phyloP scores from a whole-genome alignment of 1,140 invertebrate genomes.

The Oncopeltus fasciatus region DNA sequence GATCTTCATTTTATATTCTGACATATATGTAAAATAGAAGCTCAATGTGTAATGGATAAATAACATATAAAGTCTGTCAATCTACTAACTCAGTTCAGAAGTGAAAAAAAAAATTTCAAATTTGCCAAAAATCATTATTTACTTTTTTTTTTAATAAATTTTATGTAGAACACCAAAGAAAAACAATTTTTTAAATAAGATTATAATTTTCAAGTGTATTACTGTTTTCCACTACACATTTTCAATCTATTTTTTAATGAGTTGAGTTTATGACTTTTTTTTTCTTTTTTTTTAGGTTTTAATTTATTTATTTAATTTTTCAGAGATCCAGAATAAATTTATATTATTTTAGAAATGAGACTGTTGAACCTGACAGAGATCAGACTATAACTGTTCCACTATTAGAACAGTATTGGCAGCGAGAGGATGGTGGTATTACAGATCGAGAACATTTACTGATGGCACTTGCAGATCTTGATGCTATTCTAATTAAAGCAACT shows the following conservation, averaged over 20 bases:
- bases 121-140: too few relatives aligned
- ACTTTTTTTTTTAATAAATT: too few relatives aligned
- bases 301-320: conserved; percentile 23
- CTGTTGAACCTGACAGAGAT: conserved; percentile 39
- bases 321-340: conserved; percentile 59
- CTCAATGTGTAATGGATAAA: too few relatives aligned
- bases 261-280: background rate
- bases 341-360: conserved; percentile 34
- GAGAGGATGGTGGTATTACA: conserved; percentile 62
- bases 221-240: too few relatives aligned
- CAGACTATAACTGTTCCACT: conserved; percentile 55
- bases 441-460: conserved; percentile 82
- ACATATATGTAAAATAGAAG: too few relatives aligned
- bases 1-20: background rate
- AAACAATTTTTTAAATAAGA: too few relatives aligned
- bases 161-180: too few relatives aligned
- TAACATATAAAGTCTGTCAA: too few relatives aligned
- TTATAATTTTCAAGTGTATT: too few relatives aligned
- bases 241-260: background rate
- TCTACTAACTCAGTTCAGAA: too few relatives aligned
- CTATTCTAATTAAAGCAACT: conserved; percentile 82
- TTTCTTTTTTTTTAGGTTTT: background rate
- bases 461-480: conserved; percentile 76
- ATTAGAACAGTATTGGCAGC: conserved; percentile 66
- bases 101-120: too few relatives aligned